Base-by-base conservation (phyloP, 2,888 invertebrate species). In the Hemaris fuciformis region DNA sequence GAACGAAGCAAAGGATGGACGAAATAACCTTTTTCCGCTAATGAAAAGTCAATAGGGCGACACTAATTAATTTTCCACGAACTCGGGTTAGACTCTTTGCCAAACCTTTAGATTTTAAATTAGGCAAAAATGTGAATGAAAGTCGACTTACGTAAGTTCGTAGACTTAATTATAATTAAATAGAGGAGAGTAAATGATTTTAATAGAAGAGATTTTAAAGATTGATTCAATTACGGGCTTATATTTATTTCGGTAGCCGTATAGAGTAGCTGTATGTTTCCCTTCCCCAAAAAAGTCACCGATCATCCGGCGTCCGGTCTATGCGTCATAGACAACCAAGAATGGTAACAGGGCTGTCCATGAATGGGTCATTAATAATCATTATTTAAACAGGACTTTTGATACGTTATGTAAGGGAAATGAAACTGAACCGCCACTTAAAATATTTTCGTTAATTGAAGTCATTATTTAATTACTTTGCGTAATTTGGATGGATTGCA, bases 241-340 rank as follows among this genome's bases (percentile, higher is more conserved):
- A 23, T 45, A 23, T 18, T n/a, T n/a, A n/a, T 27, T 31, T 53
- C 27, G 53, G 25, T 18, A 53, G 48, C 27, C 53, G 27, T 53
- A 31, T 10, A 31, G 31, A 61, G 57, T 57, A 61, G 57, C 61
- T 43, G 63, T 68, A 67, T 62, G 66, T 68, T 77, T 80, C 77
- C 79, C 74, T 74, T 68, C 73, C 73, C 80, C 78, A 77, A 83
- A 83, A 81, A 74, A 65, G 79, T 71, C 64, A 62, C 65, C 62
- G 64, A 70, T 66, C 72, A 65, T 80, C 81, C 81, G 79, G 75
- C 53, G 57, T 60, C 60, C 64, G 62, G 62, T 57, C 20, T 10
- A 53, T 64, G 62, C 31, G 62, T 64, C 60, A 60, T 38, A 53
- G 31, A 31, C 5, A 8, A 18, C 53, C 18, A 53, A 53, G 31